A percentile compares a stretch with the other conserved stretches of the same genome.
Conservation (phyloP, 1,140 invertebrate genomes). For the Meloidogyne chitwoodi region DNA sequence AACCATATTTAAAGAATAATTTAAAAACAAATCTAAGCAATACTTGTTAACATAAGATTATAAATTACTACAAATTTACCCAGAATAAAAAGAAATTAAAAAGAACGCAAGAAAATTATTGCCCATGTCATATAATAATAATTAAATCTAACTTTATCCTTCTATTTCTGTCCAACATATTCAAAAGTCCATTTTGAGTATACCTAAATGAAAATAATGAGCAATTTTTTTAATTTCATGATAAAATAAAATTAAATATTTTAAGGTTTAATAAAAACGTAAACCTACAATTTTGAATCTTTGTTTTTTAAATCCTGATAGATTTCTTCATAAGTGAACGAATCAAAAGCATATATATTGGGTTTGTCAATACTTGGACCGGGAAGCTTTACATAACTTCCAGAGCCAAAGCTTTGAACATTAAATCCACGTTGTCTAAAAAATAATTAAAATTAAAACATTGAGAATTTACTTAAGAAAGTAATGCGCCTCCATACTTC, state of each 20-base stretch:
- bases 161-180: conserved; percentile 95
- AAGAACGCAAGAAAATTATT: too few species aligned
- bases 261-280: background rate
- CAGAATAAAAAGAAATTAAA: too few species aligned
- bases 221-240: too few species aligned
- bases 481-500: conserved; percentile 98
- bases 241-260: too few species aligned
- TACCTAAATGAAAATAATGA: conserved; percentile 71
- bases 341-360: conserved; percentile 96
- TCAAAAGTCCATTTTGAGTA: conserved; percentile 94
- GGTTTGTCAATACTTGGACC: conserved; percentile 88
- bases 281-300: conserved; percentile 63
- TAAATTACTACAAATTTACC: too few species aligned
- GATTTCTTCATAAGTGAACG: conserved; percentile 86
- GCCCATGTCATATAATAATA: too few species aligned
- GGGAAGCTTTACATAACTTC: conserved; percentile 86
- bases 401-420: conserved; percentile 93
- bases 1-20: background rate
- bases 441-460: background rate
- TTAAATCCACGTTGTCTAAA: conserved; percentile 88
- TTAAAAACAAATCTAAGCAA: background rate
- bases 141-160: conserved; percentile 72
- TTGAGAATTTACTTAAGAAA: conserved; percentile 71
- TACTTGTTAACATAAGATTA: too few species aligned
- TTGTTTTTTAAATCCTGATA: conserved; percentile 82